These are phyloP conservation scores for Ceriagrion tenellum DNA, from an alignment of 2,888 invertebrate species.

Conservation along the genomic window DNA sequence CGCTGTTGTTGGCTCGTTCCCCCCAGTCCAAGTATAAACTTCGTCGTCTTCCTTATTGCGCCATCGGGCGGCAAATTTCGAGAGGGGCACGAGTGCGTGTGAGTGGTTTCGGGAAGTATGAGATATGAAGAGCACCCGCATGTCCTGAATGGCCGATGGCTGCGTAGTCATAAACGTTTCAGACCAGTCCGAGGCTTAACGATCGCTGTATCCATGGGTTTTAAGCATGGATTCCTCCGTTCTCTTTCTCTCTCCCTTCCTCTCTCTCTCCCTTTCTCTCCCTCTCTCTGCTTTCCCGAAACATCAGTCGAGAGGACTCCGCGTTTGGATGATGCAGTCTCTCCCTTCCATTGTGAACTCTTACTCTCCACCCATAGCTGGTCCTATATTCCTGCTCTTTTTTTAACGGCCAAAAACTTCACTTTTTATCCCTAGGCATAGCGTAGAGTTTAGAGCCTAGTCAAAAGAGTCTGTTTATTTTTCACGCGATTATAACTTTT, in stretches of 20 bases:
- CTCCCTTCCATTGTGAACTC: neutral
- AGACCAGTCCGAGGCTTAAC: neutral
- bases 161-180: conserved; percentile 27
- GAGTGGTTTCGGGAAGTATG: neutral
- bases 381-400: neutral
- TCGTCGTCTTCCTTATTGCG: conserved; percentile 20
- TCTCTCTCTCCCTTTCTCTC: neutral
- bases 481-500: neutral
- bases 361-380: neutral
- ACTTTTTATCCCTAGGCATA: neutral
- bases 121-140: neutral
- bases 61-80: conserved; percentile 29
- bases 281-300: neutral
- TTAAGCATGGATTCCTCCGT: neutral
- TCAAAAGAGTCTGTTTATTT: neutral
- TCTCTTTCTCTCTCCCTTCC: neutral
- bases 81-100: conserved; percentile 10
- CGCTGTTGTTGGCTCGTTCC: neutral
- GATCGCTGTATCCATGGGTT: conserved; percentile 11
- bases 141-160: conserved; percentile 6
- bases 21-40: neutral
- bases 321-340: no score
- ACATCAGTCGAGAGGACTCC: neutral
- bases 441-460: neutral
- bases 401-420: neutral